A percentile compares a stretch with the other conserved stretches of the same genome.
Evolutionary conservation across 2,888 invertebrate species (phyloP).

Genomic region (Stenodera caucasica): DNA sequence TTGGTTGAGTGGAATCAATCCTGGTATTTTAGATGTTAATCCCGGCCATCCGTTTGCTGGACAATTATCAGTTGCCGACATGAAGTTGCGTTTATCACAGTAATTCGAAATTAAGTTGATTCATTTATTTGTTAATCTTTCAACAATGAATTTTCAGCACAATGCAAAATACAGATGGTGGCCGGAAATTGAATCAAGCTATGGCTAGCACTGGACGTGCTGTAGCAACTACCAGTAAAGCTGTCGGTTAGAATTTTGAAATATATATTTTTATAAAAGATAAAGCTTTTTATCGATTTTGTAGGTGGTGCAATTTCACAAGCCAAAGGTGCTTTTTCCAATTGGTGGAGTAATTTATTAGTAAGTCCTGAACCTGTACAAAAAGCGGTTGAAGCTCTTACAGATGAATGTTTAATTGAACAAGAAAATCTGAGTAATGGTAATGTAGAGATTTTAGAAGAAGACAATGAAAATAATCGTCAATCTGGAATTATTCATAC

Average conservation of each 20-base stretch:
- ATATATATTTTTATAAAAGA: neutral
- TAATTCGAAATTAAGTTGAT: constrained; percentile 60
- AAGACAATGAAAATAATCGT: constrained; percentile 32
- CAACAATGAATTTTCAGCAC: constrained; percentile 64
- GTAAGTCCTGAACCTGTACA: constrained; percentile 55
- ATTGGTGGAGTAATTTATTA: constrained; percentile 80
- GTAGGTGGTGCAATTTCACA: constrained; percentile 83
- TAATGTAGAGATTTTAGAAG: constrained; percentile 25
- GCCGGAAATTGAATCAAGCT: constrained; percentile 90
- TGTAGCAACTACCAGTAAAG: constrained; percentile 77
- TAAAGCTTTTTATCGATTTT: constrained; percentile 12
- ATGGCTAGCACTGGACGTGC: constrained; percentile 89
- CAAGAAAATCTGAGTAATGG: constrained; percentile 35
- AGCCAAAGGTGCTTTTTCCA: constrained; percentile 83
- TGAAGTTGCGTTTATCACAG: constrained; percentile 90
- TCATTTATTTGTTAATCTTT: constrained; percentile 46
- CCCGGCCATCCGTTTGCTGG: constrained; percentile 94
- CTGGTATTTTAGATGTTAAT: constrained; percentile 69
- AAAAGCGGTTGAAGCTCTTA: constrained; percentile 39
- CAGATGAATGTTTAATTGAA: constrained; percentile 26
- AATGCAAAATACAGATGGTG: constrained; percentile 92
- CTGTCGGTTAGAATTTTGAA: constrained; percentile 66
- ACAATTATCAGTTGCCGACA: constrained; percentile 90
- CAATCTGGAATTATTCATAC: constrained; percentile 47
- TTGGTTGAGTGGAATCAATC: constrained; percentile 73